A percentile compares a stretch with the other conserved stretches of the same genome.
Evolutionary conservation across 2,888 invertebrate genomes (phyloP).

Genomic region (Stenodema calcarata): DNA sequence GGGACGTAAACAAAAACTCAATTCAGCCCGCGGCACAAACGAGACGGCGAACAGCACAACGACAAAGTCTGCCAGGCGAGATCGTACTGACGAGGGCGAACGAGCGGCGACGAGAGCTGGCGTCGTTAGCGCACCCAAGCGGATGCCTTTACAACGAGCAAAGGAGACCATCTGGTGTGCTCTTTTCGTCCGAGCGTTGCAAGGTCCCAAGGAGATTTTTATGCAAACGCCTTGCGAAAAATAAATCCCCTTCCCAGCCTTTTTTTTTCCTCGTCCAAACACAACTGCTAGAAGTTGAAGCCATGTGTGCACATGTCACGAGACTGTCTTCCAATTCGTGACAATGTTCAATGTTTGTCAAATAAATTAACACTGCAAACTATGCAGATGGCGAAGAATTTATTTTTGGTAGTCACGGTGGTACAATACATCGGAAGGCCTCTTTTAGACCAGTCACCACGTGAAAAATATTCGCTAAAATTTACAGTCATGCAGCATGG

Average conservation of each 20-base stretch:
- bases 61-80: background rate
- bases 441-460: too few relatives aligned
- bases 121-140: background rate
- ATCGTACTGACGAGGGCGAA: background rate
- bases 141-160: background rate
- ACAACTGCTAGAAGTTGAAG: background rate
- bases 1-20: slow-evolving; percentile 32
- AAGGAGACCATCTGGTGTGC: slow-evolving; percentile 13
- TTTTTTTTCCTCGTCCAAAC: background rate
- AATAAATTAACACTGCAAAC: background rate
- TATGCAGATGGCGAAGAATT: background rate
- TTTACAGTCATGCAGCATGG: too few relatives aligned
- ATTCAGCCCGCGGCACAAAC: background rate
- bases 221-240: slow-evolving; percentile 4
- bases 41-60: background rate
- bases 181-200: background rate
- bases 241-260: background rate
- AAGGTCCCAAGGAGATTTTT: background rate
- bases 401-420: background rate
- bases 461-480: too few relatives aligned
- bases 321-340: background rate
- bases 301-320: background rate
- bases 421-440: too few relatives aligned
- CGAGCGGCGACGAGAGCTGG: too few relatives aligned
- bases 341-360: too few relatives aligned